Percentiles rank a stretch among this genome's conserved stretches.
Evolutionary conservation across 2,113 vertebrate species (phyloP).

Genomic region (Chloropsis cyanopogon): DNA sequence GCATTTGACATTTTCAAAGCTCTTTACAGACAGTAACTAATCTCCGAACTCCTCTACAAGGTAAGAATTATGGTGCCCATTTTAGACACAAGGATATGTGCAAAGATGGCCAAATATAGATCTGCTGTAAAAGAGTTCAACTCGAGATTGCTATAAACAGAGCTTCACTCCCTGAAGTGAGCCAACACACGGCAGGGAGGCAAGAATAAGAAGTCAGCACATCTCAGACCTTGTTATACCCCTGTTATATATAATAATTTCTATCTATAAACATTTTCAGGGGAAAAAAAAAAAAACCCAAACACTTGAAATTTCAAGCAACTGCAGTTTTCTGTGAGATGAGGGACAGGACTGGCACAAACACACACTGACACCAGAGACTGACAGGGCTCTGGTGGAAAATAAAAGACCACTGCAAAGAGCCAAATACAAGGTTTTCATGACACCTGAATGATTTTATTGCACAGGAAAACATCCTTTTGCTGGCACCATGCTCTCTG

Average conservation of each 20-base stretch:
- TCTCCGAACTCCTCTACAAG: neutral
- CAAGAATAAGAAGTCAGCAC: constrained; percentile 37
- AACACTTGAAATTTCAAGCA: neutral
- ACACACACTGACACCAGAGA: neutral
- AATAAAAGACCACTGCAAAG: neutral
- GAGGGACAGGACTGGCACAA: neutral
- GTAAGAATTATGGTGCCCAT: constrained; percentile 27
- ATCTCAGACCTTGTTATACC: constrained; percentile 15
- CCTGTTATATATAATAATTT: constrained; percentile 28
- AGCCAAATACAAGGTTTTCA: neutral
- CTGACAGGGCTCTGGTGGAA: neutral
- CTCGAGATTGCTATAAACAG: constrained; percentile 30
- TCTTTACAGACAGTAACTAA: neutral
- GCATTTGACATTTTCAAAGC: constrained; percentile 8
- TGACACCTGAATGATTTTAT: neutral
- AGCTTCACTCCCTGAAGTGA: neutral
- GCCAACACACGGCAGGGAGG: neutral
- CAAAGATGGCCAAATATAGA: constrained; percentile 52
- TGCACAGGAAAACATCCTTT: neutral
- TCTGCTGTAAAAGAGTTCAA: constrained; percentile 27
- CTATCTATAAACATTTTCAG: constrained; percentile 23
- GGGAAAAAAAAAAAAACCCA: neutral
- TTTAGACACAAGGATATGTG: constrained; percentile 32
- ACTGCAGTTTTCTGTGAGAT: neutral
- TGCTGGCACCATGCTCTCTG: neutral